Percentiles rank a stretch among this genome's conserved stretches.
Evolutionary conservation across 2,797 vertebrate genomes (phyloP).

Genomic region (Brachyrhaphis roseni): DNA sequence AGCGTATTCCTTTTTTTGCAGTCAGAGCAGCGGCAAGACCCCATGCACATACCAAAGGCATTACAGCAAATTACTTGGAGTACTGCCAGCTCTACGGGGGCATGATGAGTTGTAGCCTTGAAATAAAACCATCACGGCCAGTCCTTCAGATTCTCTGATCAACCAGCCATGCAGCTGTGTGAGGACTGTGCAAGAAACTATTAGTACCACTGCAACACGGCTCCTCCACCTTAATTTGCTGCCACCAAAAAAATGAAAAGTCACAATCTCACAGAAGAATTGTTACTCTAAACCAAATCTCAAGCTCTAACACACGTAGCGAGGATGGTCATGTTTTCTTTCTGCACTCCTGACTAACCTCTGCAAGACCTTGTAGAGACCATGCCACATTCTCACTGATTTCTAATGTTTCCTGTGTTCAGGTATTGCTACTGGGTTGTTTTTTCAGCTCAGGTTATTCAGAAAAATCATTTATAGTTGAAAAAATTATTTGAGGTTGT

Average conservation of each 20-base stretch:
- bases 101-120: not conserved
- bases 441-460: not conserved
- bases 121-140: not conserved
- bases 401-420: not conserved
- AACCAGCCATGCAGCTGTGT: not conserved
- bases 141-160: not conserved
- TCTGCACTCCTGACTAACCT: not conserved
- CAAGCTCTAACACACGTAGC: not conserved
- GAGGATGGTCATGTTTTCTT: not conserved
- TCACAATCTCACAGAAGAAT: not conserved
- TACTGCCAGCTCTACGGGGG: not conserved
- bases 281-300: not conserved
- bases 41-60: not conserved
- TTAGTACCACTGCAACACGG: not conserved
- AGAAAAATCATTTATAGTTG: not conserved
- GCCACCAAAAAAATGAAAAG: not conserved
- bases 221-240: not conserved
- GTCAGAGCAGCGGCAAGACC: not conserved
- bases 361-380: not conserved
- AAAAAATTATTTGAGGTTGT: not conserved
- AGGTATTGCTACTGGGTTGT: not conserved
- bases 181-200: not conserved
- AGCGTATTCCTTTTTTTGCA: not conserved
- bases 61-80: not conserved
- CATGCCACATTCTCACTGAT: not conserved